phyloP scores from a whole-genome alignment of 2,113 vertebrate genomes.

The Neopipo cinnamomea region DNA sequence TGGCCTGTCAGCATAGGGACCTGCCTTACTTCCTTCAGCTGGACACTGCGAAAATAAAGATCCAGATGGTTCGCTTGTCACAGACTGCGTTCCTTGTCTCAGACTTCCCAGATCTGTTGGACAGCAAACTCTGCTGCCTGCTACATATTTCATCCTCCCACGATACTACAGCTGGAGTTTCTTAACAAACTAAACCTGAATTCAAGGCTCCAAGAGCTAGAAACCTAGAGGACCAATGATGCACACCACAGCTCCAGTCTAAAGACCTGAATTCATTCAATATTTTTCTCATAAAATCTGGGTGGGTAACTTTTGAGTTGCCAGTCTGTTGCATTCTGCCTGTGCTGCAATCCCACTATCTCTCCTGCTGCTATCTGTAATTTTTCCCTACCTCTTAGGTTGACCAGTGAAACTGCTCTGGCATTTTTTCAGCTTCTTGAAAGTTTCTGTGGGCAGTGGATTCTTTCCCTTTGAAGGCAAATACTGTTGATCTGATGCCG shows the following conservation, averaged over 20 bases:
- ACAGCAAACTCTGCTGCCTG: neutral
- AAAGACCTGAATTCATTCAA: neutral
- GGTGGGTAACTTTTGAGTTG: neutral
- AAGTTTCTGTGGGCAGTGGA: neutral
- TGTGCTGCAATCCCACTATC: neutral
- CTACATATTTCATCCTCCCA: neutral
- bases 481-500: neutral
- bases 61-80: rapidly evolving
- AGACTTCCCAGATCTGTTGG: neutral
- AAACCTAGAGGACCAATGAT: neutral
- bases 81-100: neutral
- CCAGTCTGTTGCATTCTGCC: neutral
- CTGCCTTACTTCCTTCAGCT: neutral
- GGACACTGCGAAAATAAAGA: neutral
- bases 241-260: neutral
- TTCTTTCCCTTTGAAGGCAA: neutral
- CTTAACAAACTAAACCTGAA: neutral
- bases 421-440: neutral
- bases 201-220: neutral
- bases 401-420: neutral
- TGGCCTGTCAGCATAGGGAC: neutral
- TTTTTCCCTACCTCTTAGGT: neutral
- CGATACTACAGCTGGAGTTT: neutral
- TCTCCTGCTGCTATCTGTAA: neutral
- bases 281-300: neutral